Evolutionary conservation across 1,140 invertebrate genomes (phyloP), one percentile per base, ranked within the genome.

Genomic region (Sycophila sp.): DNA sequence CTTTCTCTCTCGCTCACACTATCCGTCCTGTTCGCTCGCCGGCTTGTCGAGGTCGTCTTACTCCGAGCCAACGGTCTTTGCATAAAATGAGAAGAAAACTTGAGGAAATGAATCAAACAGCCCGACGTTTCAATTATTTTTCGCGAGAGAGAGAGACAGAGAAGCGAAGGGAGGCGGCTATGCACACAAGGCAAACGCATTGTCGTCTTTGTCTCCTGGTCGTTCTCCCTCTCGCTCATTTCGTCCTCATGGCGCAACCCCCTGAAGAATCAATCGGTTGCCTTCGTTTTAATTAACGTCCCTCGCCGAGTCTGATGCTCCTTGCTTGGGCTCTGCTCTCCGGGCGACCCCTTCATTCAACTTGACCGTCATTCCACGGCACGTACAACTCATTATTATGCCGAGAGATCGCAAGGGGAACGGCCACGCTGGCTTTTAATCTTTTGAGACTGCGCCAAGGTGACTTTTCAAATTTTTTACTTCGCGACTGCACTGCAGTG

Each of bases 71-170:
- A 69, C 75, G 38, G 67, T 63, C 69, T 77, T 72, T 78, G 75
- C 77, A 76, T 79, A 80, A 82, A 81, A 80, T 80, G 74, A 78
- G 71, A 78, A 73, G 80, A 72, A 76, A 78, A 81, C 75, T 75
- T 60, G 67, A 75, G 71, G 77, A 81, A 81, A 83, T 83, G 79
- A 83, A 83, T 83, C 80, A 83, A 83, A 81, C 74, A 45, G 63
- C 69, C 71, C 72, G 80, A 83, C 80, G 71, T 81, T 83, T 82
- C 81, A 82, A 82, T 82, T 81, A 82, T 82, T 81, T 79, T 76
- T 75, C 73, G 73, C 71, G 62, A 75, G 8, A 26, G 38, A 45
- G 30, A 17, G 53, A 40, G 8, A 24, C 2, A 45, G 45, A 26
- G 4, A 63, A 17, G n/a, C 36, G 34, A 34, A 34, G 45, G 34